Base-by-base conservation (phyloP, 1,140 invertebrate species). In the Lucilia sericata region DNA sequence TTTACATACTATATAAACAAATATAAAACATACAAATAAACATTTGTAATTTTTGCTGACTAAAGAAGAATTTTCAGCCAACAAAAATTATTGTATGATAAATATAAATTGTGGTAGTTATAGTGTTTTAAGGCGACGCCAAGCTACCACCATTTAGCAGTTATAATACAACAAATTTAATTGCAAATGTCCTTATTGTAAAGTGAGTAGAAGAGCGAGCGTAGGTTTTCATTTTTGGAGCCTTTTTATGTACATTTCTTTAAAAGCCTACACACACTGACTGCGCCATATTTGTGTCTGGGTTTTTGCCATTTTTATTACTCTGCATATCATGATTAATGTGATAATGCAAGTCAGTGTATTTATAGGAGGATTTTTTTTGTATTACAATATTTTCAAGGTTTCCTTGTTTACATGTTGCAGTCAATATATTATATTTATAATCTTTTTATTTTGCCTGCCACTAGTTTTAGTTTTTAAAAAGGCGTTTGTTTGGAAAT, bases 351-450 rank as follows among this genome's bases (percentile, higher is more conserved):
- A 60, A 60, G 55, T 60, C 2, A 42, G 42, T 42, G 55, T 60
- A 60, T 60, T 17, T 60, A n/a, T 60, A n/a, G 12, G n/a, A 60
- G 55, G 55, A n/a, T 60, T 60, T n/a, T 14, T 60, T 36, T 36
- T 36, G 3, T 36, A 36, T 36, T n/a, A n/a, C n/a, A n/a, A n/a
- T n/a, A n/a, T n/a, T n/a, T 42, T n/a, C n/a, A 60, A 60, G 13
- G 14, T 60, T 60, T 60, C 51, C 13, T 60, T 60, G 51, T 60
- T 60, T 60, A n/a, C n/a, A n/a, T 60, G 55, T 60, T 60, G 55
- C n/a, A n/a, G 14, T n/a, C 14, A 60, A 60, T 60, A n/a, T n/a
- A 60, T n/a, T 60, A n/a, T 60, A 17, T 60, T 60, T 60, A 60
- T 60, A n/a, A 17, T 60, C 14, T 60, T 60, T 60, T 60, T 30